Conservation (phyloP, 2,113 vertebrate genomes). For the Macquaria ambigua region DNA sequence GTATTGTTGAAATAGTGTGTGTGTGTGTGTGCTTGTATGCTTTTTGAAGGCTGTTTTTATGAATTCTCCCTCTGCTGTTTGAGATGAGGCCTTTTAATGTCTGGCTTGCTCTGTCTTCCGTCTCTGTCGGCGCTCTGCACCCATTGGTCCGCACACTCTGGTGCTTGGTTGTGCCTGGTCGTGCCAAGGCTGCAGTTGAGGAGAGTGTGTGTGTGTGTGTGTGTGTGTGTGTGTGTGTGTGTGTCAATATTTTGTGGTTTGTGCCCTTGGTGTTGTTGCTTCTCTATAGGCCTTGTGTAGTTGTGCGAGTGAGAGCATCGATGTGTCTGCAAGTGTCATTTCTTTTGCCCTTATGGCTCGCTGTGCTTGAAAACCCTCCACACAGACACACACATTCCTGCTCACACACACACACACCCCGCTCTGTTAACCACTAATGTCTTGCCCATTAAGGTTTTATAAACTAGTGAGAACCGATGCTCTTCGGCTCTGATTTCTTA, state of each 20-base stretch:
- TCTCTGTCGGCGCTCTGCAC: constrained; percentile 39
- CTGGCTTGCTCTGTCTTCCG: constrained; percentile 45
- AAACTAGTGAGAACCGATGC: constrained; percentile 20
- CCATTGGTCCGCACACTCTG: constrained; percentile 31
- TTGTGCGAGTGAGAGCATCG: constrained; percentile 1
- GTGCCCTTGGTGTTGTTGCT: not conserved
- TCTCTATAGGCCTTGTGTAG: not conserved
- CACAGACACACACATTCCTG: not conserved
- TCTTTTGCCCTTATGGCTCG: not conserved
- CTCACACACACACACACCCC: not conserved
- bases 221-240: constrained; percentile 40
- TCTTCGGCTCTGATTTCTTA: constrained; percentile 33
- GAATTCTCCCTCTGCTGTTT: constrained; percentile 44
- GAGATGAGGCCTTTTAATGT: constrained; percentile 69
- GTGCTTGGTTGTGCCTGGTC: constrained; percentile 63
- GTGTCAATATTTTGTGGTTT: constrained; percentile 30
- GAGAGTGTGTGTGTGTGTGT: constrained; percentile 19
- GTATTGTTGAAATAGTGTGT: constrained; percentile 45
- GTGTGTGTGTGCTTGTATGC: not conserved
- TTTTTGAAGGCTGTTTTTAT: constrained; percentile 59
- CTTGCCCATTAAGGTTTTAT: constrained; percentile 20
- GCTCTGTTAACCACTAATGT: constrained; percentile 27
- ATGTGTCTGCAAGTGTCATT: constrained; percentile 10
- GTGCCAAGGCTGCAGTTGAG: constrained; percentile 43
- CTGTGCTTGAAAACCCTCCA: constrained; percentile 1